Conservation (phyloP, 35 echinoderm and acorn worm species). For the Patiria miniata region DNA sequence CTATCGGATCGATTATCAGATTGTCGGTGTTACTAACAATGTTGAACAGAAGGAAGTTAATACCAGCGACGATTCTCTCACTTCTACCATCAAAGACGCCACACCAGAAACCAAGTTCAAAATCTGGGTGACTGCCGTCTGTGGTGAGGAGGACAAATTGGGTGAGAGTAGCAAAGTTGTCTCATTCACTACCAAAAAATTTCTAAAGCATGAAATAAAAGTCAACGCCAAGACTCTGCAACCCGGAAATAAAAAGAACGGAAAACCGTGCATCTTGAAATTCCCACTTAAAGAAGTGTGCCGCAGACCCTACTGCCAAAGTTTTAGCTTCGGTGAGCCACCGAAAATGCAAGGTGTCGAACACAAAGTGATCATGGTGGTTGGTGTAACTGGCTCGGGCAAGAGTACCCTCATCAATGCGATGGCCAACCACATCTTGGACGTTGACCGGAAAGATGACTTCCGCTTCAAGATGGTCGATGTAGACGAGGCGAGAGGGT, state of each 20-base stretch:
- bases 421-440: constrained; percentile 41
- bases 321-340: constrained; percentile 11
- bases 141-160: neutral
- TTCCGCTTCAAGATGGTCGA: constrained; percentile 34
- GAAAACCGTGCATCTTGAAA: neutral
- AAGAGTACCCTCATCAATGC: constrained; percentile 66
- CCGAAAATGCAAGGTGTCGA: neutral
- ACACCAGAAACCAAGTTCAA: neutral
- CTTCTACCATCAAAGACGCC: neutral
- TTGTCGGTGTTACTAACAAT: neutral
- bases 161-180: neutral
- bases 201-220: neutral
- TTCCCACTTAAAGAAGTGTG: neutral
- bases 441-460: constrained; percentile 32
- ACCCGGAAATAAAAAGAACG: neutral
- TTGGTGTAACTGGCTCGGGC: constrained; percentile 57
- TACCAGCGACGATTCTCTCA: neutral
- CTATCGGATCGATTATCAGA: neutral
- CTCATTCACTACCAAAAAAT: neutral
- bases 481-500: neutral
- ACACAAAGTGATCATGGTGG: constrained; percentile 44
- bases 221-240: neutral
- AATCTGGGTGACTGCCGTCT: neutral
- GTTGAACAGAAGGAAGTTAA: neutral
- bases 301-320: neutral